Conservation (phyloP, 53 echinoderm and acorn worm species). For the Stichopus horrens region DNA sequence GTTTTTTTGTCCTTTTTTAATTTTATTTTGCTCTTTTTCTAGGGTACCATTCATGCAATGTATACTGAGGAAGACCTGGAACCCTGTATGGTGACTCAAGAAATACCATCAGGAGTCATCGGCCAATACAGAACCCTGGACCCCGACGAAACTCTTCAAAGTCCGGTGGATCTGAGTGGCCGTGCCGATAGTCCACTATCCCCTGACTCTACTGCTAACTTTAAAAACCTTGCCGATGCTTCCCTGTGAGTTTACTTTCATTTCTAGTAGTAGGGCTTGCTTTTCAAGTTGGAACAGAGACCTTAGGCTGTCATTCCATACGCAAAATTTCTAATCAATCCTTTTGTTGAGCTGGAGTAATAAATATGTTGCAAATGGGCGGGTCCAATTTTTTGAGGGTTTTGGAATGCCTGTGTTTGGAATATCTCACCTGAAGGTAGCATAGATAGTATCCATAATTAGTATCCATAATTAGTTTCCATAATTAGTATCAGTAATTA, state of each 20-base stretch:
- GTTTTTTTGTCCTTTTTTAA: too few species aligned
- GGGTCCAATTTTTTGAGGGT: too few species aligned
- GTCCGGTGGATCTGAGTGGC: slow-evolving; percentile 65
- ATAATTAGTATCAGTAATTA: too few species aligned
- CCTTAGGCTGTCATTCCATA: too few species aligned
- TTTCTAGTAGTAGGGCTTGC: not conserved
- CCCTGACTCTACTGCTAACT: slow-evolving; percentile 52
- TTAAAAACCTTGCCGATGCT: slow-evolving; percentile 73
- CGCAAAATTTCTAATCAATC: too few species aligned
- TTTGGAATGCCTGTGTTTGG: too few species aligned
- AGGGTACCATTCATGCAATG: slow-evolving; percentile 74
- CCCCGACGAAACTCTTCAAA: slow-evolving; percentile 62
- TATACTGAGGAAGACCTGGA: slow-evolving; percentile 55
- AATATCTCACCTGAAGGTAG: too few species aligned
- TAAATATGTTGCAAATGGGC: too few species aligned
- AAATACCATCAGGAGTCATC: slow-evolving; percentile 47
- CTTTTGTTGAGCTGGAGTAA: too few species aligned
- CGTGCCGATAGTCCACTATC: slow-evolving; percentile 62
- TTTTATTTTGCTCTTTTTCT: not conserved
- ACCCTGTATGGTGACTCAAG: slow-evolving; percentile 83
- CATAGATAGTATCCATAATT: too few species aligned
- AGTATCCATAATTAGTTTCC: too few species aligned
- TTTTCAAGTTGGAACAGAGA: not conserved
- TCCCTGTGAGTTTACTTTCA: slow-evolving; percentile 80
- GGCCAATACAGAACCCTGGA: slow-evolving; percentile 43